Percentiles rank a stretch among this genome's conserved stretches.
Evolutionary conservation across 2,888 invertebrate species (phyloP).

Genomic region (Macrophya annulata): DNA sequence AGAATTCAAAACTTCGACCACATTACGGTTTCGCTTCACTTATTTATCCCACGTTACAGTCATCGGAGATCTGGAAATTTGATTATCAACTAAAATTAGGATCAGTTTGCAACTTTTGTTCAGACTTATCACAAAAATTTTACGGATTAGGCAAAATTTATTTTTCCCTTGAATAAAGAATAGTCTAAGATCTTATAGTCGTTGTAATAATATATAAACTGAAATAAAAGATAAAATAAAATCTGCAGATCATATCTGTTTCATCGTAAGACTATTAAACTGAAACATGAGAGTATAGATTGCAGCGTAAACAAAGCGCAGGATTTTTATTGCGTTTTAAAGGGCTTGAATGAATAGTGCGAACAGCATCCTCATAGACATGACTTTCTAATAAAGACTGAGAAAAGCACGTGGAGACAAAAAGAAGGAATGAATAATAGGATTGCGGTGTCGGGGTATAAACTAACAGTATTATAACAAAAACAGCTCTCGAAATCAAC

Average conservation of each 20-base stretch:
- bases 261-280: neutral
- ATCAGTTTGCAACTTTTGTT: neutral
- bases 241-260: neutral
- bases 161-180: neutral
- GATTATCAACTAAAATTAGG: neutral
- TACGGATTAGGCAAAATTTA: neutral
- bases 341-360: neutral
- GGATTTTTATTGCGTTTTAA: neutral
- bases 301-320: neutral
- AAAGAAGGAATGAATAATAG: neutral
- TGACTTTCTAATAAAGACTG: neutral
- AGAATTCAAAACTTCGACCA: neutral
- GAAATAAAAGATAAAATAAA: neutral
- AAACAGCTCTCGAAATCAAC: neutral
- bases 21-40: neutral
- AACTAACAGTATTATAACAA: slow-evolving; percentile 1
- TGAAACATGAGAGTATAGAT: neutral
- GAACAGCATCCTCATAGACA: neutral
- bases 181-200: neutral
- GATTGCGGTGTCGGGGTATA: neutral
- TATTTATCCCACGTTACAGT: neutral
- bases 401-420: neutral
- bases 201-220: neutral
- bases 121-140: neutral
- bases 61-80: neutral